phyloP scores from a whole-genome alignment of 1,140 invertebrate species.

The Papilio xuthus region DNA sequence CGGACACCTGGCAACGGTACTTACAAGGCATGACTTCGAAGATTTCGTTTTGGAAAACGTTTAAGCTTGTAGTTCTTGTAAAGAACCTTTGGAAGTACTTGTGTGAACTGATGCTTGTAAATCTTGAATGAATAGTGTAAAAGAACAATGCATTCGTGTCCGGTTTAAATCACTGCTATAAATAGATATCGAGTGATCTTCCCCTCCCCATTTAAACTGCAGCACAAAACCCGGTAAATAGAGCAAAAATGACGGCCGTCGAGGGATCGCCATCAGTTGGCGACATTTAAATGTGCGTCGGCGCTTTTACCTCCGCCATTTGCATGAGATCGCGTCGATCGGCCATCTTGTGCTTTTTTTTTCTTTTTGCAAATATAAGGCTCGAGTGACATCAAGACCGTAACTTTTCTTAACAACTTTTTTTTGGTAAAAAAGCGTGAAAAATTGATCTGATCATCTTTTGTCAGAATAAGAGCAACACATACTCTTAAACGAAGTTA shows the following conservation, averaged over 20 bases:
- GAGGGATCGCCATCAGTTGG: conserved; percentile 61
- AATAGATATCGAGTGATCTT: conserved; percentile 22
- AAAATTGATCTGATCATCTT: too few species aligned
- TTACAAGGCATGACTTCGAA: neutral
- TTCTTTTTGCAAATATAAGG: conserved; percentile 51
- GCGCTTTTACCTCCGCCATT: conserved; percentile 70
- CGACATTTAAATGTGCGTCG: conserved; percentile 77
- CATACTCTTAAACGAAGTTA: too few species aligned
- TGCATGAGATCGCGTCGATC: conserved; percentile 76
- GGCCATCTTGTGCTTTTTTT: conserved; percentile 67
- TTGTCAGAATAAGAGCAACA: too few species aligned
- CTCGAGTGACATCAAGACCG: conserved; percentile 47
- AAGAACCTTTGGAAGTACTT: neutral
- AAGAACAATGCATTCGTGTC: conserved; percentile 13
- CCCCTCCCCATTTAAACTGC: conserved; percentile 37
- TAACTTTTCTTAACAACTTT: neutral
- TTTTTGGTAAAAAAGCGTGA: neutral
- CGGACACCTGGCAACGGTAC: too few species aligned
- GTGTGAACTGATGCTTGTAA: neutral
- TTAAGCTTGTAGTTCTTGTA: too few species aligned
- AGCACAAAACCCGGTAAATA: conserved; percentile 62
- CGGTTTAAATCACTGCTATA: conserved; percentile 35
- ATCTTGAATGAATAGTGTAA: conserved; percentile 12
- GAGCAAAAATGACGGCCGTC: conserved; percentile 67
- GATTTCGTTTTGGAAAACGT: too few species aligned